phyloP scores from a whole-genome alignment of 2,797 vertebrate species.

The Hyperoplus immaculatus region DNA sequence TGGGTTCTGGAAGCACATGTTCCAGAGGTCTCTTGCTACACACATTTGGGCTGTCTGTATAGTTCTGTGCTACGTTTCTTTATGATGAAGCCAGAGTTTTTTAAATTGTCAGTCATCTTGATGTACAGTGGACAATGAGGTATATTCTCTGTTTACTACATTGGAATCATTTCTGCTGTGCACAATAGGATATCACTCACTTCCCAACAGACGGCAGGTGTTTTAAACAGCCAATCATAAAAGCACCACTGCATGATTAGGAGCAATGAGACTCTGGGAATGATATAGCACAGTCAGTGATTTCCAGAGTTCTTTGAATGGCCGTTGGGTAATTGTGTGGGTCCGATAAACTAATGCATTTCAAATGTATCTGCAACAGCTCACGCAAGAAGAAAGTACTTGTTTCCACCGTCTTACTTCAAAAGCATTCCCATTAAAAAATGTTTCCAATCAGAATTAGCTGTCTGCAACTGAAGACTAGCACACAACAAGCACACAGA shows the following conservation, averaged over 20 bases:
- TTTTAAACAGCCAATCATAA: neutral
- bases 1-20: slow-evolving; percentile 18
- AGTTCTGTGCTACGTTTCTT: neutral
- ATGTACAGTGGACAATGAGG: neutral
- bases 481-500: slow-evolving; percentile 20
- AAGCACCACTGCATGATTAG: neutral
- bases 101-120: slow-evolving; percentile 16
- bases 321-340: slow-evolving; percentile 52
- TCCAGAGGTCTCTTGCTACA: slow-evolving; percentile 14
- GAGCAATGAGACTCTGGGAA: slow-evolving; percentile 8
- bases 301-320: slow-evolving; percentile 34
- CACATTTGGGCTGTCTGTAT: slow-evolving; percentile 2
- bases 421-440: slow-evolving; percentile 68
- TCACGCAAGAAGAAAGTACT: slow-evolving; percentile 52
- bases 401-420: slow-evolving; percentile 52
- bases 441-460: slow-evolving; percentile 72
- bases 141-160: neutral
- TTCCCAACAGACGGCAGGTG: slow-evolving; percentile 4
- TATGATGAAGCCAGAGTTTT: neutral
- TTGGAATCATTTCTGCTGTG: neutral
- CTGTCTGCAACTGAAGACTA: slow-evolving; percentile 56
- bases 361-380: slow-evolving; percentile 66
- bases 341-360: slow-evolving; percentile 65
- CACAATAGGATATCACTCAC: too few species aligned
- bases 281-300: slow-evolving; percentile 5